Base-by-base conservation (phyloP, 1,140 invertebrate species). In the Drosophila kurseongensis region DNA sequence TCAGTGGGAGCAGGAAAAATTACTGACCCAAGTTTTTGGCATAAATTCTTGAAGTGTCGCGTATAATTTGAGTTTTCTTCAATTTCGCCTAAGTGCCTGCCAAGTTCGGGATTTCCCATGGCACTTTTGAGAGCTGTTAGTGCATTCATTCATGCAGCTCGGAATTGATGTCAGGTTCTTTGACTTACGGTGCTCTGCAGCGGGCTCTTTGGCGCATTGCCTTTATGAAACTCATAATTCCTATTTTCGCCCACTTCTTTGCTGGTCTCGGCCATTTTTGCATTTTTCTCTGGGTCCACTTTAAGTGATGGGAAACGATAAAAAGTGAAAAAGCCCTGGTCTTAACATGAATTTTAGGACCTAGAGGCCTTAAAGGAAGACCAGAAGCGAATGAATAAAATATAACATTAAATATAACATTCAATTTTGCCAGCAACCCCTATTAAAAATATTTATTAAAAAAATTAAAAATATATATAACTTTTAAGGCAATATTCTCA, bases 11-110 rank as follows among this genome's bases (percentile, higher is more conserved):
- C 45, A 38, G 29, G 44, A 23, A 32, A 72, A 51, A 48, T 69
- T 71, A 71, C 60, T 73, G 69, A 73, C 13, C 69, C 51, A 85
- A 61, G 73, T 85, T 85, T 76, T 16, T 10, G 27, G 51, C 82
- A 86, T 85, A 82, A 86, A 82, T 86, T 86, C 29, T 56, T 62
- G 47, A 62, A 82, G 83, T 83, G 78, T 69, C 78, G 82, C 57
- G 59, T 69, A 55, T 75, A 75, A 75, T 57, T 80, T 69, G 63
- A 75, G 58, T 61, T 76, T 63, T 77, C 73, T 80, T 66, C 56
- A 76, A 80, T 75, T 78, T 68, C 56, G 56, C 38, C 55, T 45
- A 71, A 58, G 78, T 63, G 45, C 45, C 47, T 42, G 58, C 62
- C n/a, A 75, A 75, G 54, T 76, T 44, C 10, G 56, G 50, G 42